A percentile compares a stretch with the other conserved stretches of the same genome.
phyloP scores from a whole-genome alignment of 2,113 vertebrate species.

The Epinephelus moara region DNA sequence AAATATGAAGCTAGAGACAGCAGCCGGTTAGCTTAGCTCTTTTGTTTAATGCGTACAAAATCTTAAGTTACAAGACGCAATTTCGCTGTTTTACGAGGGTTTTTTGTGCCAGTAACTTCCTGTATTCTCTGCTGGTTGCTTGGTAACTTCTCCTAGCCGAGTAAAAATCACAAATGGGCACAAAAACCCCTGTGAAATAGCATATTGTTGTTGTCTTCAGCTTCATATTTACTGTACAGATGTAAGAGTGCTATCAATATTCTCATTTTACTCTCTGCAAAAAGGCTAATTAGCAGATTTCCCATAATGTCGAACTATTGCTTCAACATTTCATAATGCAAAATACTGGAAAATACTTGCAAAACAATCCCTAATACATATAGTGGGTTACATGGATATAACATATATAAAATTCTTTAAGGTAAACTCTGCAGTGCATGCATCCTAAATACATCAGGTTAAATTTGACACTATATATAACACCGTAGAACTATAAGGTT shows the following conservation, averaged over 20 bases:
- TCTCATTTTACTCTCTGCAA: neutral
- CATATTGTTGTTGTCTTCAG: neutral
- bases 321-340: neutral
- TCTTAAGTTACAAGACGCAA: neutral
- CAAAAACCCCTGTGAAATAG: neutral
- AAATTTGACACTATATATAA: neutral
- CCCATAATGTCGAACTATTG: neutral
- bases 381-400: neutral
- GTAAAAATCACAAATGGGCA: neutral
- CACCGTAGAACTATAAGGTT: neutral
- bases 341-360: neutral
- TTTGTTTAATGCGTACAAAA: neutral
- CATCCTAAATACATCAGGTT: neutral
- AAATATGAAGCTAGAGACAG: neutral
- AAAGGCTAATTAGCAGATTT: slow-evolving; percentile 15
- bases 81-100: neutral
- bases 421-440: slow-evolving; percentile 1
- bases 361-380: neutral
- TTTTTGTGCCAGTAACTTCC: neutral
- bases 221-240: neutral
- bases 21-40: neutral
- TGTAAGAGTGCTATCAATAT: neutral
- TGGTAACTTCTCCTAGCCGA: neutral
- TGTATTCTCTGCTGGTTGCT: neutral
- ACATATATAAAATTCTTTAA: slow-evolving; percentile 2